These are phyloP conservation scores for Rhagoletis zephyria DNA, from an alignment of 1,140 invertebrate genomes.

Conservation along the genomic window DNA sequence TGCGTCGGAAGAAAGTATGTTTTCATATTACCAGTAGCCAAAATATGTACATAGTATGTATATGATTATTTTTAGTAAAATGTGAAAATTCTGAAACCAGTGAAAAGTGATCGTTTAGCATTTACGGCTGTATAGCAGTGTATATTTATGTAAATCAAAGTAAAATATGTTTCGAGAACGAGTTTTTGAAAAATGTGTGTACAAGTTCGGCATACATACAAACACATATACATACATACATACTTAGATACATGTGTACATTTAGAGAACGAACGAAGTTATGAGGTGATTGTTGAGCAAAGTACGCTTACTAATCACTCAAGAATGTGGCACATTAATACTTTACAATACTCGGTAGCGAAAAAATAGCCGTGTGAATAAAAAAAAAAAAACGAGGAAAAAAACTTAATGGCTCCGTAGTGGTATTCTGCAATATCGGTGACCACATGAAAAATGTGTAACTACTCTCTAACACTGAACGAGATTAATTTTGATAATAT, in stretches of 20 bases:
- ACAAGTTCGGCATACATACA: neutral
- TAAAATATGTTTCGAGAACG: neutral
- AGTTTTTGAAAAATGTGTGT: neutral
- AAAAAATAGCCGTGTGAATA: neutral
- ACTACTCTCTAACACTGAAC: neutral
- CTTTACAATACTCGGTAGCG: neutral
- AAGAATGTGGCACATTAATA: constrained; percentile 41
- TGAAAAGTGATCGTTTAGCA: constrained; percentile 2
- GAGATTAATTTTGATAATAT: neutral
- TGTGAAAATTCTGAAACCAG: constrained; percentile 10
- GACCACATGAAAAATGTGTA: neutral
- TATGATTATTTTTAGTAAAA: constrained; percentile 6
- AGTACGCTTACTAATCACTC: constrained; percentile 42
- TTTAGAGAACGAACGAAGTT: neutral
- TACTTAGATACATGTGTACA: neutral
- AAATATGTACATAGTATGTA: neutral
- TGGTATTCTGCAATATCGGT: neutral
- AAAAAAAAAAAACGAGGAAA: neutral
- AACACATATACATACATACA: neutral
- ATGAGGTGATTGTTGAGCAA: constrained; percentile 16
- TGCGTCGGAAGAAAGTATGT: constrained; percentile 42
- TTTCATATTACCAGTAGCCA: neutral
- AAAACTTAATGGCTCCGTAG: neutral
- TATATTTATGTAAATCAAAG: neutral
- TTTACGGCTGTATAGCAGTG: neutral